Evolutionary conservation across 2,888 invertebrate species (phyloP), one percentile per base, ranked within the genome.

Genomic region (Caradrina clavipalpis): DNA sequence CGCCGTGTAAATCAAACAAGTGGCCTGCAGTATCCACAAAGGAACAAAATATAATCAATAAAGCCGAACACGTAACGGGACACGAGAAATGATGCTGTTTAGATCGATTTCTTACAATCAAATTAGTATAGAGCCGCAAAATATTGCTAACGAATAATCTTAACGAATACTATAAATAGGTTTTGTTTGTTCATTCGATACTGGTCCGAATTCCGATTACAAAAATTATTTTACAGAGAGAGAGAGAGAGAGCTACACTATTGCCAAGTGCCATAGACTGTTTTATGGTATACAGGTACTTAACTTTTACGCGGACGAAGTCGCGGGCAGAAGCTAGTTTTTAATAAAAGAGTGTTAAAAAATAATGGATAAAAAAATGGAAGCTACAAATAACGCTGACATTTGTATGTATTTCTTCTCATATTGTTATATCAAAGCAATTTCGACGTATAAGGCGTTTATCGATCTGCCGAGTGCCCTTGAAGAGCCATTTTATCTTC

Each of bases 361-460:
- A 19, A 13, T 17, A 26, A 39, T 13, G 65, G 11, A 59, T 19
- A 62, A 45, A 42, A 26, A 53, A 55, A 26, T 2, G 10, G 21
- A 49, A 31, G 21, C 66, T 45, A 60, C 35, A 73, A 73, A 68
- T 56, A 58, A 69, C n/a, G 11, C 21, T 51, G 58, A 51, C 50
- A 35, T 49, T 59, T 74, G 51, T 74, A 51, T 35, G 17, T 62
- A 58, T 64, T 70, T 60, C 39, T 26, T 54, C 39, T 50, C 47
- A 62, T 64, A 70, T 53, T 65, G 60, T 75, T 57, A 59, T 65
- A 70, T 35, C 71, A 57, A 62, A 47, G 54, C 76, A 59, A 68
- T 76, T 76, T 63, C 45, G 13, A 73, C 76, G 21, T 31, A 76
- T 59, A 76, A 59, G 68, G 64, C 60, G 55, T 77, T 77, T 62